These are phyloP conservation scores for Heliconius charithonia DNA, from an alignment of 2,888 invertebrate genomes.

Conservation along the genomic window DNA sequence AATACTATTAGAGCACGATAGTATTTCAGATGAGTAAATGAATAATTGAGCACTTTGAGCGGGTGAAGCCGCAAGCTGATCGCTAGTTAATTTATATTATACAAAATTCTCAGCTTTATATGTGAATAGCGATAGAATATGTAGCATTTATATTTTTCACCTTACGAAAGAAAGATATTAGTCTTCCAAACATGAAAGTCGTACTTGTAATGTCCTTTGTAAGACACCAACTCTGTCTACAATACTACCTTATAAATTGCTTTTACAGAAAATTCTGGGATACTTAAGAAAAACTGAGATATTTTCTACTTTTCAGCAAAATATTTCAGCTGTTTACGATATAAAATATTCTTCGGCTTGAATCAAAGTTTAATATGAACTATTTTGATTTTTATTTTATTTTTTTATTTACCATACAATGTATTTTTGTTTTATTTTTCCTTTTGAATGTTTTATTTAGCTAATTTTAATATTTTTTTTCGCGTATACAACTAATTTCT, in stretches of 20 bases:
- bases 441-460: no score
- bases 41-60: no score
- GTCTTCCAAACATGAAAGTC: constrained; percentile 25
- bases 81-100: no score
- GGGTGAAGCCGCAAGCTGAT: no score
- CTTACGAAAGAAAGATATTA: constrained; percentile 18
- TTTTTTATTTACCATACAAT: no score
- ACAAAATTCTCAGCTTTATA: no score
- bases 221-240: constrained; percentile 25
- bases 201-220: constrained; percentile 27
- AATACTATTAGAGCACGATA: no score
- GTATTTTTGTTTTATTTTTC: no score
- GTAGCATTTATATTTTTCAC: constrained; percentile 15
- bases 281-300: constrained; percentile 15
- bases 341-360: background rate
- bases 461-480: no score
- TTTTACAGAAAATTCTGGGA: background rate
- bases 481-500: no score
- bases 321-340: background rate
- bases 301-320: constrained; percentile 10
- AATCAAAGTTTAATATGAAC: background rate
- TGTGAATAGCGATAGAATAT: background rate
- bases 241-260: constrained; percentile 23
- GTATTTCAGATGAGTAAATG: no score
- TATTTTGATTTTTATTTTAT: no score